Conservation (phyloP, 2,888 invertebrate species). For the Mythimna vitellina region DNA sequence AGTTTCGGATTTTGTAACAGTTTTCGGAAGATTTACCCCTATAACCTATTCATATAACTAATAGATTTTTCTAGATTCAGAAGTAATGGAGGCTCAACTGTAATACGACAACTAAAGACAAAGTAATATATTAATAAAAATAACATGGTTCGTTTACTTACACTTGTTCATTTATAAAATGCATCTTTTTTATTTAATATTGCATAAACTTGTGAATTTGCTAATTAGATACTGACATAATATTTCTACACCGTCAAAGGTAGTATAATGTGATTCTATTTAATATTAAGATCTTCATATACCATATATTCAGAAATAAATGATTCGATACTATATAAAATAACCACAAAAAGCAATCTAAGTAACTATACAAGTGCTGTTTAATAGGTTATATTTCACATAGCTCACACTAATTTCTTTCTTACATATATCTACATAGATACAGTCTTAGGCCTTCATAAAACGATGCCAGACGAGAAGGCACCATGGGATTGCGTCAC, state of each 20-base stretch:
- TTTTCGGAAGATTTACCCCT: not conserved
- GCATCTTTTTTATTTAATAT: too few relatives aligned
- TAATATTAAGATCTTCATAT: too few relatives aligned
- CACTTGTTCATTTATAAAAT: too few relatives aligned
- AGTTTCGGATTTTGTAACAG: not conserved
- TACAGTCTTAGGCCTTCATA: slow-evolving; percentile 57
- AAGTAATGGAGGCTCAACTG: not conserved
- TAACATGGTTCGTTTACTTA: too few relatives aligned
- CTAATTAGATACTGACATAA: too few relatives aligned
- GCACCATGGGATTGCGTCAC: slow-evolving; percentile 75
- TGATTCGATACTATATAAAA: not conserved
- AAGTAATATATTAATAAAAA: too few relatives aligned
- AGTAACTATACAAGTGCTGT: slow-evolving; percentile 10
- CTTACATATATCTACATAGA: slow-evolving; percentile 46
- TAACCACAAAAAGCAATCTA: slow-evolving; percentile 6
- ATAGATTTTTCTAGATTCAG: not conserved
- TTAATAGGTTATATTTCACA: slow-evolving; percentile 34
- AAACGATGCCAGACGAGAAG: slow-evolving; percentile 76
- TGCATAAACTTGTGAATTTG: too few relatives aligned
- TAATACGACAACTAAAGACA: not conserved
- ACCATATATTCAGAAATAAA: too few relatives aligned
- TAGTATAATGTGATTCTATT: too few relatives aligned
- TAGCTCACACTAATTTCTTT: slow-evolving; percentile 45
- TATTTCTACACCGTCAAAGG: too few relatives aligned
- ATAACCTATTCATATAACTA: too few relatives aligned